Conservation (phyloP, 2,113 vertebrate genomes). For the Egretta garzetta region DNA sequence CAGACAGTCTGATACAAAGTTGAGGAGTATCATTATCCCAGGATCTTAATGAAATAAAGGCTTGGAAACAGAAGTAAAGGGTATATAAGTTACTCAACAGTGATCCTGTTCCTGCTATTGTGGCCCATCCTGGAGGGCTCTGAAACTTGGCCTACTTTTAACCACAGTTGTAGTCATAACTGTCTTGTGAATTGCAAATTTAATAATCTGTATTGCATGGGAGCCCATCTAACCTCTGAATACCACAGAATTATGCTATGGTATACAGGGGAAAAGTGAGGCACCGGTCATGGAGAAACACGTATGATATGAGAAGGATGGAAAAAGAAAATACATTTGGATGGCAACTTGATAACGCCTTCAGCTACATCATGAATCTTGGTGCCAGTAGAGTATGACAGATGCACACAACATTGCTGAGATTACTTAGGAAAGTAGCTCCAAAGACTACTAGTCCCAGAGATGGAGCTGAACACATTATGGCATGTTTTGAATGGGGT, state of each 20-base stretch:
- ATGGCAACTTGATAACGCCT: neutral
- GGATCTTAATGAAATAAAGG: neutral
- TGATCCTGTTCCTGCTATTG: neutral
- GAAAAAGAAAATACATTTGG: neutral
- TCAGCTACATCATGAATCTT: neutral
- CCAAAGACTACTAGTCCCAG: neutral
- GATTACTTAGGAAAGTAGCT: neutral
- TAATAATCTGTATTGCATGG: neutral
- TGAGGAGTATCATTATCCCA: neutral
- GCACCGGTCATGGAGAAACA: neutral
- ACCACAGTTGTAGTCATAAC: neutral
- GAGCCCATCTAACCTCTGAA: neutral
- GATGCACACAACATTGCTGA: neutral
- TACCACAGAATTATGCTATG: neutral
- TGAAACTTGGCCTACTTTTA: neutral
- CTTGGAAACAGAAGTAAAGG: neutral
- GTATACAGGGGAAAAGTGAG: neutral
- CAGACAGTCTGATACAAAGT: neutral
- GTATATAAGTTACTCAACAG: neutral
- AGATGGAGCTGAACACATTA: neutral
- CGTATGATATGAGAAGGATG: neutral
- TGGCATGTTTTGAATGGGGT: neutral
- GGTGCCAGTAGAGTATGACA: neutral
- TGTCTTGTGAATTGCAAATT: neutral
- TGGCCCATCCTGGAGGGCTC: neutral